phyloP scores from a whole-genome alignment of 2,888 invertebrate species.

The Meteorus cinctellus region DNA sequence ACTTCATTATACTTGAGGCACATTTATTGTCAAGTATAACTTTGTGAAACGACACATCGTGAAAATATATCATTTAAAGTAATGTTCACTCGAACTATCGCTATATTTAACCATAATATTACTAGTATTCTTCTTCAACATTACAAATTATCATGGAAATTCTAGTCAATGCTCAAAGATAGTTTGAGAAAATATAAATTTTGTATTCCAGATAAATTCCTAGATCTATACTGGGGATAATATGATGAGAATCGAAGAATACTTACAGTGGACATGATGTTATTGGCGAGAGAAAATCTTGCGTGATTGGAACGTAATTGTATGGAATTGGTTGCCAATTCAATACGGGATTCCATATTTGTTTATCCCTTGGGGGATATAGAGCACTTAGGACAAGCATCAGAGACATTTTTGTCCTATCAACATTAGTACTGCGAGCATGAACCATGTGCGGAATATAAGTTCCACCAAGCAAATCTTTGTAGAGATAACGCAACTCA shows the following conservation, averaged over 20 bases:
- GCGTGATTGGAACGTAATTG: constrained; percentile 42
- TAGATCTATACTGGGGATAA: too few species aligned
- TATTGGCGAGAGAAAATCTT: constrained; percentile 56
- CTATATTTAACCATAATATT: too few species aligned
- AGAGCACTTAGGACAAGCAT: constrained; percentile 80
- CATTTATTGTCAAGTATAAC: too few species aligned
- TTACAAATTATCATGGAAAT: too few species aligned
- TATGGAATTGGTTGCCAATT: constrained; percentile 79
- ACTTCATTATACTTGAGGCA: too few species aligned
- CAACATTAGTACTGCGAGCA: constrained; percentile 79
- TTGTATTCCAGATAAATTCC: too few species aligned
- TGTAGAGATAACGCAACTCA: constrained; percentile 73
- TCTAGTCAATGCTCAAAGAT: too few species aligned
- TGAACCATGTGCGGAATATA: constrained; percentile 68
- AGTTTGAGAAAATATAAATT: too few species aligned
- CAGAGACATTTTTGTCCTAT: constrained; percentile 83
- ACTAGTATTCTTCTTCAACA: too few species aligned
- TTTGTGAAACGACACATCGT: too few species aligned
- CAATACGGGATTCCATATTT: constrained; percentile 76
- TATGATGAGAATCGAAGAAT: background rate
- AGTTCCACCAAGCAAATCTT: constrained; percentile 71
- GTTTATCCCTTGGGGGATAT: constrained; percentile 77
- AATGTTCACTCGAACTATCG: too few species aligned
- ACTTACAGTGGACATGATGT: constrained; percentile 59
- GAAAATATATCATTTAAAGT: too few species aligned